phyloP scores from a whole-genome alignment of 2,113 vertebrate genomes.

The Azemiops feae region DNA sequence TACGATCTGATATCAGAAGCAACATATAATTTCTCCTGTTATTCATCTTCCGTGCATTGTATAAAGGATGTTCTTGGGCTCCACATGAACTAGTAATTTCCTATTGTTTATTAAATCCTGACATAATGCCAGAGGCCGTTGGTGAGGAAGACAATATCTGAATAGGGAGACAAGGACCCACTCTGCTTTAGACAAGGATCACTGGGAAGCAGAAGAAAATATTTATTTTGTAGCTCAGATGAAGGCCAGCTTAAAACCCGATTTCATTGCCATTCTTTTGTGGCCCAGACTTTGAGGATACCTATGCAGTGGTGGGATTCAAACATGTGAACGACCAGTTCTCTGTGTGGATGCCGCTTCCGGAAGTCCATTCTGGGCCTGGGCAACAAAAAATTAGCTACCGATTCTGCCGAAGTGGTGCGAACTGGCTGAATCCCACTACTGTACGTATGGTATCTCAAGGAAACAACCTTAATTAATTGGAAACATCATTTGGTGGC shows the following conservation, averaged over 20 bases:
- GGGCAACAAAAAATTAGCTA: too few relatives aligned
- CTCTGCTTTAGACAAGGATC: neutral
- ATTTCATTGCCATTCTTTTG: conserved; percentile 27
- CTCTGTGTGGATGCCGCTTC: too few relatives aligned
- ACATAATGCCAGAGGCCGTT: conserved; percentile 19
- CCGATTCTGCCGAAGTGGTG: too few relatives aligned
- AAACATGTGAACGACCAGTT: too few relatives aligned
- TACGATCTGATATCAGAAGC: neutral
- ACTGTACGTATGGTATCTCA: neutral
- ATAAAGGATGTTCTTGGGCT: neutral
- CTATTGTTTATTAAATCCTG: conserved; percentile 14
- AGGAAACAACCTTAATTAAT: neutral
- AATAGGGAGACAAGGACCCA: neutral
- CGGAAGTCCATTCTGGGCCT: too few relatives aligned
- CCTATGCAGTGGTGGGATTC: too few relatives aligned
- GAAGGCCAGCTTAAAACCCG: conserved; percentile 30
- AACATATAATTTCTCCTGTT: neutral
- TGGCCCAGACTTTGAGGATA: neutral
- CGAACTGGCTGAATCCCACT: too few relatives aligned
- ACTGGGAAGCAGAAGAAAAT: neutral
- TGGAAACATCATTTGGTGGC: neutral
- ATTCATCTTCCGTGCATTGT: neutral
- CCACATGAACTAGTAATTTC: neutral
- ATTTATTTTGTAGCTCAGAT: neutral
- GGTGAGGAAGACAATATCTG: conserved; percentile 22